Conservation (phyloP, 2,888 invertebrate species). For the Polylopha cassiicola region DNA sequence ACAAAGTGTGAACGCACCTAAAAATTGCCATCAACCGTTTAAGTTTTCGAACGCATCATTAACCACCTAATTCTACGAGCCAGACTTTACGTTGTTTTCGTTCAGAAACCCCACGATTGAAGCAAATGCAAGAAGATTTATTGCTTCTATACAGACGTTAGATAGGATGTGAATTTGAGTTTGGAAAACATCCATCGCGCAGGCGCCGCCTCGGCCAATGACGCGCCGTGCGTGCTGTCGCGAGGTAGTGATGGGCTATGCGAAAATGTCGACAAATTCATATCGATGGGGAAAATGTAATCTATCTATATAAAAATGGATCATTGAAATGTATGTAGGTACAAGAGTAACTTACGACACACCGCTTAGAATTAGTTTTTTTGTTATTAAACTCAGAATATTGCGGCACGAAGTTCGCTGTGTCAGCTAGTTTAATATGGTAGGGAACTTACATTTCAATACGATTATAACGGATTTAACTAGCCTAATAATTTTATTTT, state of each 20-base stretch:
- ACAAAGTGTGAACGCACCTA: too few species aligned
- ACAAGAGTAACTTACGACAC: constrained; percentile 10
- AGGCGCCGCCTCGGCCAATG: constrained; percentile 58
- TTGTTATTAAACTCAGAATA: too few species aligned
- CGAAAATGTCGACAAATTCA: too few species aligned
- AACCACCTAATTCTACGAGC: constrained; percentile 7
- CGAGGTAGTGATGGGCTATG: constrained; percentile 31
- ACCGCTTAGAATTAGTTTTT: too few species aligned
- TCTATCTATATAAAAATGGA: background rate
- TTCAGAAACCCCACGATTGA: constrained; percentile 39
- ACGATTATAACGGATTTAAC: too few species aligned
- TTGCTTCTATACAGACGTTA: constrained; percentile 38
- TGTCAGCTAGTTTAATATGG: too few species aligned
- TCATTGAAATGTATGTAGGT: constrained; percentile 5
- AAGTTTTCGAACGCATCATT: constrained; percentile 13
- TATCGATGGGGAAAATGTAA: constrained; percentile 27
- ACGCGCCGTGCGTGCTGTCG: constrained; percentile 43
- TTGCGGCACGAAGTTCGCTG: too few species aligned
- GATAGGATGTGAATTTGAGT: constrained; percentile 49
- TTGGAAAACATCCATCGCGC: constrained; percentile 57
- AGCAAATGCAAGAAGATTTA: constrained; percentile 50
- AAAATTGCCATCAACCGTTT: too few species aligned
- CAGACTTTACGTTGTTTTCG: constrained; percentile 36
- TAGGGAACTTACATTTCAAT: too few species aligned
- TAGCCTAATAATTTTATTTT: too few species aligned